Conservation (phyloP, 2,888 invertebrate genomes). For the Trissonchulus sp. region DNA sequence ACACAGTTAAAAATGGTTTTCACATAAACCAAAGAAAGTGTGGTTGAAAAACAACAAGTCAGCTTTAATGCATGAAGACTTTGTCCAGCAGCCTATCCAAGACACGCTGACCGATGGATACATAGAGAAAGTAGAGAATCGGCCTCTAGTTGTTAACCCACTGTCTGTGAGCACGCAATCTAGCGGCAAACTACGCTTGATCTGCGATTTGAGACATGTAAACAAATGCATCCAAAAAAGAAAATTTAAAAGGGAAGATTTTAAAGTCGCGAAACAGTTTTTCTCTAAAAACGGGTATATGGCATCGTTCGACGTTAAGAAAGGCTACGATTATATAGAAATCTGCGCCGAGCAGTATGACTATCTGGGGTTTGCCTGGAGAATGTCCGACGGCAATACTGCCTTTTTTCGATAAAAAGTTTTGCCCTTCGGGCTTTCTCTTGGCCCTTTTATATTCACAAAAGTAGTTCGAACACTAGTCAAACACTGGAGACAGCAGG, state of each 20-base stretch:
- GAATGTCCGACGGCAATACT: not conserved
- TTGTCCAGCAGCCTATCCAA: too few relatives aligned
- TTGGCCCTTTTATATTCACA: slow-evolving; percentile 7
- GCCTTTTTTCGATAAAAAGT: not conserved
- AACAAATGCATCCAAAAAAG: not conserved
- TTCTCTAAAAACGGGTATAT: not conserved
- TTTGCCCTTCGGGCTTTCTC: not conserved
- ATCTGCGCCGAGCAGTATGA: not conserved
- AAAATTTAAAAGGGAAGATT: not conserved
- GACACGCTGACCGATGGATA: too few relatives aligned
- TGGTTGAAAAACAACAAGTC: too few relatives aligned
- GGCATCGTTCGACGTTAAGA: not conserved
- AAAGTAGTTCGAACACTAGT: not conserved
- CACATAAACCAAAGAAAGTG: too few relatives aligned
- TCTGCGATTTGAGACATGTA: not conserved
- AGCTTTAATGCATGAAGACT: too few relatives aligned
- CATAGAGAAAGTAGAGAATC: too few relatives aligned
- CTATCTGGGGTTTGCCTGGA: slow-evolving; percentile 3
- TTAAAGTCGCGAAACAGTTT: not conserved
- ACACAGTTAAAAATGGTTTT: too few relatives aligned
- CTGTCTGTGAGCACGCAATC: too few relatives aligned
- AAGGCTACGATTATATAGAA: slow-evolving; percentile 6
- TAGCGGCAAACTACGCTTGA: not conserved
- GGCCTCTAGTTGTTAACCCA: too few relatives aligned
- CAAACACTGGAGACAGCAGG: not conserved